Evolutionary conservation across 2,888 invertebrate genomes (phyloP), one percentile per base, ranked within the genome.

Genomic region (Xestoiulus laeticollis): DNA sequence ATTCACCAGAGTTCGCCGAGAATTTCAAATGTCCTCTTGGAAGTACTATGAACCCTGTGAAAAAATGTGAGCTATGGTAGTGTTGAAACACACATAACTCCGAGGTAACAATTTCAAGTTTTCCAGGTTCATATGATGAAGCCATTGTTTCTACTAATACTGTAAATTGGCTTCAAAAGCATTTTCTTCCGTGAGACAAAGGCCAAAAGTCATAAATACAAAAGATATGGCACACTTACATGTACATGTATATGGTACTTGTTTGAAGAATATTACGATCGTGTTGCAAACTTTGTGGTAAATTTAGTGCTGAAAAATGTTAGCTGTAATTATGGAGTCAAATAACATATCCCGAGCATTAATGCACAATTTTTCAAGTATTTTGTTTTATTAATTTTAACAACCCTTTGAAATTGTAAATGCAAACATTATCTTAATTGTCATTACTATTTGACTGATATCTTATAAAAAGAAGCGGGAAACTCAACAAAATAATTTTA

Each of bases 61-160:
- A 95, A 26, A 97, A 97, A 91, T 98, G 98, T 91, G 96, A 96
- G 91, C 95, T 98, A 87, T 98, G 97, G 97, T 98, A 94, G 94
- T 87, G 3, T 78, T 14, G 2, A 78, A 12, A 1, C n/a, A 78
- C 1, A 30, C 30, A 30, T 26, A 1, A 10, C 12, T 78, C 78
- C 30, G 30, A 78, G 78, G 78, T 78, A 78, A 78, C 14, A 78
- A 78, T 78, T 78, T 78, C 26, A 78, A 30, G 78, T 78, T 78
- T 78, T 68, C 68, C 68, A 68, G 22, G 68, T 68, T 30, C 30
- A 78, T 78, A 78, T 78, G 30, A 78, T 30, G 14, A 78, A 30
- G 78, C 78, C 30, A 30, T 14, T 78, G 30, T 78, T 30, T 78
- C 30, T 30, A 78, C 30, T 14, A 16, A 10, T 48, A 48, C 78